phyloP scores from a whole-genome alignment of 1,140 invertebrate species.

The Anoplophora glabripennis region DNA sequence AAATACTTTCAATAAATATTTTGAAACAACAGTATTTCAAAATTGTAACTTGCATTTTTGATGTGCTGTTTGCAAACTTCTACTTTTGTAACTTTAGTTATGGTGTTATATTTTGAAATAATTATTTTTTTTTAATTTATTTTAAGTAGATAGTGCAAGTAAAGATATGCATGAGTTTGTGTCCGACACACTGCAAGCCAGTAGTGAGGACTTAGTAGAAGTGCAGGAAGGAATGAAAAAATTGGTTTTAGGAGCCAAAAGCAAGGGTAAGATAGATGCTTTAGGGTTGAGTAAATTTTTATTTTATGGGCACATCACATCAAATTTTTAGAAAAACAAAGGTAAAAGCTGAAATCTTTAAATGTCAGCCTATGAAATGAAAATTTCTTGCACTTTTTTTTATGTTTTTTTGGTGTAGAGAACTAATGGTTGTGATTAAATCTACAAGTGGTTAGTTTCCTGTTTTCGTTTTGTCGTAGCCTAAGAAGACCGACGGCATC shows the following conservation, averaged over 20 bases:
- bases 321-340: too few relatives aligned
- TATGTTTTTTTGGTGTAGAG: too few relatives aligned
- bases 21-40: too few relatives aligned
- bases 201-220: conserved; percentile 62
- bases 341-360: too few relatives aligned
- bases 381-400: too few relatives aligned
- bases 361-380: too few relatives aligned
- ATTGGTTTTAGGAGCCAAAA: conserved; percentile 49
- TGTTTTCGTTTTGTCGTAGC: conserved; percentile 47
- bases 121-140: conserved; percentile 31
- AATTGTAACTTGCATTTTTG: background rate
- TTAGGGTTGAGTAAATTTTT: background rate
- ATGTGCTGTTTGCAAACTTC: background rate
- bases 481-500: conserved; percentile 46
- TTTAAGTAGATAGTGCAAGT: conserved; percentile 34
- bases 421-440: too few relatives aligned
- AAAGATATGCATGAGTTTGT: conserved; percentile 59
- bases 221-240: conserved; percentile 68
- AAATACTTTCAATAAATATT: too few relatives aligned
- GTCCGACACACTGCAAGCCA: conserved; percentile 63
- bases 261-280: conserved; percentile 45
- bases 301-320: background rate
- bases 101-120: background rate
- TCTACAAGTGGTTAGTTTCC: conserved; percentile 48
- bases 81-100: background rate